These are phyloP conservation scores for Eupelmus urozonus DNA, from an alignment of 2,888 invertebrate genomes.

Conservation along the genomic window DNA sequence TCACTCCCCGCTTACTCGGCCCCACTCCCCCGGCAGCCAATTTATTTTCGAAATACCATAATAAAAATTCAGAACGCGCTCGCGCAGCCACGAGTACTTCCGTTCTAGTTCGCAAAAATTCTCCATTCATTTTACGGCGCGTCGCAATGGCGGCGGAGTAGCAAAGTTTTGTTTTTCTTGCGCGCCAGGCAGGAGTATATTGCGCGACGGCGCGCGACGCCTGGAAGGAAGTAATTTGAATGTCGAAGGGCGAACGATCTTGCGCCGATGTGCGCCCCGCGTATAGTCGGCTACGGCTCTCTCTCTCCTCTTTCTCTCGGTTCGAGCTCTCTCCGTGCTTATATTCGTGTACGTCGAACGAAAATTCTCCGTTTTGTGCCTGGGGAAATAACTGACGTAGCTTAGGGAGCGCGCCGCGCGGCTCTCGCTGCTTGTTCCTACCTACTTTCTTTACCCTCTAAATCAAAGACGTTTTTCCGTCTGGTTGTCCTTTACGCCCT, in stretches of 20 bases:
- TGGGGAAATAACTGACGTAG: constrained; percentile 50
- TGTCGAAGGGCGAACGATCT: constrained; percentile 51
- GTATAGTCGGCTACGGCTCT: no score
- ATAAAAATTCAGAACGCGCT: constrained; percentile 51
- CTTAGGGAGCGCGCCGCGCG: no score
- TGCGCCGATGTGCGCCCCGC: constrained; percentile 5
- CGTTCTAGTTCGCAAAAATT: constrained; percentile 41
- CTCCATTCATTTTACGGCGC: constrained; percentile 40
- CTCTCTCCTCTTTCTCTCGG: neutral
- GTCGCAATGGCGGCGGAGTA: constrained; percentile 26
- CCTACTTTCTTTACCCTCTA: constrained; percentile 17
- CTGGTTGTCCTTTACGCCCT: no score
- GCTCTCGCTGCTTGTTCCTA: no score
- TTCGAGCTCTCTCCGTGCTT: no score
- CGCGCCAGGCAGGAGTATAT: neutral
- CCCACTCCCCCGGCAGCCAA: constrained; percentile 16
- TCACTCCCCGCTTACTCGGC: neutral
- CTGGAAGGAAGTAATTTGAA: constrained; percentile 51
- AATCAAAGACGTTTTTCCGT: constrained; percentile 42
- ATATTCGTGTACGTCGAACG: constrained; percentile 22
- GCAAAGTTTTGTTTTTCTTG: constrained; percentile 49
- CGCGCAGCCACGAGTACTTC: constrained; percentile 38
- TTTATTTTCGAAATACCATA: constrained; percentile 51
- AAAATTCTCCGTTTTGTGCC: constrained; percentile 42
- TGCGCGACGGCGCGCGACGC: neutral